Evolutionary conservation across 1,140 invertebrate genomes (phyloP).

Genomic region (Carposina sasakii): DNA sequence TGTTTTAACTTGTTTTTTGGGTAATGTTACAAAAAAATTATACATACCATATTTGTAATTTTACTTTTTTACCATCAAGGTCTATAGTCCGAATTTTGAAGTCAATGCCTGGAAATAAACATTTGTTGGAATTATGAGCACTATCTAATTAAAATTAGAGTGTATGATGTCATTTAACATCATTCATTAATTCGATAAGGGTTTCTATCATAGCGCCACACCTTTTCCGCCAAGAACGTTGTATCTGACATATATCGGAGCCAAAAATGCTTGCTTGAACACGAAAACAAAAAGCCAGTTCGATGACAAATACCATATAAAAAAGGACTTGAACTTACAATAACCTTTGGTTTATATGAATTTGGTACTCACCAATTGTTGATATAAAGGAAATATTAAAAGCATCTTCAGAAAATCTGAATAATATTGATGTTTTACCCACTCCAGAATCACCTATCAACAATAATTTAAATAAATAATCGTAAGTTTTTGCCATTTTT

Average conservation of each 20-base stretch:
- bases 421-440: slow-evolving; percentile 98
- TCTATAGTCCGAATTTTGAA: slow-evolving; percentile 99
- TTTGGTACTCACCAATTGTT: slow-evolving; percentile 88
- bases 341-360: slow-evolving; percentile 65
- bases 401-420: slow-evolving; percentile 98
- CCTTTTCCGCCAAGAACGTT: slow-evolving; percentile 31
- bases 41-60: slow-evolving; percentile 96
- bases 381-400: slow-evolving; percentile 99
- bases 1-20: too few species aligned
- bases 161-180: slow-evolving; percentile 66
- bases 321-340: slow-evolving; percentile 61
- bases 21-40: slow-evolving; percentile 17
- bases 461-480: slow-evolving; percentile 97
- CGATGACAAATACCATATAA: slow-evolving; percentile 55
- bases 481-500: slow-evolving; percentile 96
- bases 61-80: slow-evolving; percentile 97
- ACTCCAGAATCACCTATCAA: slow-evolving; percentile 98
- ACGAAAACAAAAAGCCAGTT: slow-evolving; percentile 55
- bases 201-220: slow-evolving; percentile 43
- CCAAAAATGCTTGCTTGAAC: slow-evolving; percentile 35
- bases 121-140: slow-evolving; percentile 35
- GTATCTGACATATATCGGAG: slow-evolving; percentile 13
- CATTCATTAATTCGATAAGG: slow-evolving; percentile 59
- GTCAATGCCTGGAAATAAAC: slow-evolving; percentile 90
- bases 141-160: slow-evolving; percentile 65